phyloP scores from a whole-genome alignment of 2,113 vertebrate genomes.

The Chinchilla lanigera region DNA sequence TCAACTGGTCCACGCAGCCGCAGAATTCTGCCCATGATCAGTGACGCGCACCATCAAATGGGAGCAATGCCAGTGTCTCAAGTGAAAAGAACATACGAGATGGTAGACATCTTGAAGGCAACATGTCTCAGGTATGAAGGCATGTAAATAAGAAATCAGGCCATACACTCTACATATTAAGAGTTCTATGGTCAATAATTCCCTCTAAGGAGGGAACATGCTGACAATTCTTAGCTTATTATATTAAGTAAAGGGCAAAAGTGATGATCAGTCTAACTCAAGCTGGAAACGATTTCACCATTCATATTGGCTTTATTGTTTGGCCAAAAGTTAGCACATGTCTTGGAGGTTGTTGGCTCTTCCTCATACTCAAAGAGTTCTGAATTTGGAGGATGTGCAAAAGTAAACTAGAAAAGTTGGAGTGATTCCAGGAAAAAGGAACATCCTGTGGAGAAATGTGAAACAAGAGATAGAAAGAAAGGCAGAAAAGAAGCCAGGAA shows the following conservation, averaged over 20 bases:
- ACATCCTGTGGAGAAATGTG: not conserved
- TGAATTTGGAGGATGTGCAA: not conserved
- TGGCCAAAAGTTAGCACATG: not conserved
- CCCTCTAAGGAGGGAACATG: not conserved
- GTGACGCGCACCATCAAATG: not conserved
- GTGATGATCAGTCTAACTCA: not conserved
- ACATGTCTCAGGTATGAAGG: not conserved
- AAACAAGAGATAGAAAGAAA: not conserved
- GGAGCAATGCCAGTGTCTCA: not conserved
- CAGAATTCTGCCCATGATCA: not conserved
- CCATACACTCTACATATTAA: not conserved
- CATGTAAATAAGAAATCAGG: not conserved
- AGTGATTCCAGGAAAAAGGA: not conserved
- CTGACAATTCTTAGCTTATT: not conserved
- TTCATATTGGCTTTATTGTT: not conserved
- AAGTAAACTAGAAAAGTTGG: not conserved
- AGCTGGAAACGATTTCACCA: not conserved
- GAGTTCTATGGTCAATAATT: not conserved
- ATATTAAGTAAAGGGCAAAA: not conserved
- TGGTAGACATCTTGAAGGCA: not conserved
- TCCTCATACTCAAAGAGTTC: not conserved
- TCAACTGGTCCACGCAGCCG: not conserved
- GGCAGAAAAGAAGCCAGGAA: not conserved
- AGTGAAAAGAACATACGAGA: not conserved
- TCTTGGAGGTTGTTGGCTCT: not conserved